Evolutionary conservation across 1,140 invertebrate genomes (phyloP), one percentile per base, ranked within the genome.

Genomic region (Sitophilus oryzae): DNA sequence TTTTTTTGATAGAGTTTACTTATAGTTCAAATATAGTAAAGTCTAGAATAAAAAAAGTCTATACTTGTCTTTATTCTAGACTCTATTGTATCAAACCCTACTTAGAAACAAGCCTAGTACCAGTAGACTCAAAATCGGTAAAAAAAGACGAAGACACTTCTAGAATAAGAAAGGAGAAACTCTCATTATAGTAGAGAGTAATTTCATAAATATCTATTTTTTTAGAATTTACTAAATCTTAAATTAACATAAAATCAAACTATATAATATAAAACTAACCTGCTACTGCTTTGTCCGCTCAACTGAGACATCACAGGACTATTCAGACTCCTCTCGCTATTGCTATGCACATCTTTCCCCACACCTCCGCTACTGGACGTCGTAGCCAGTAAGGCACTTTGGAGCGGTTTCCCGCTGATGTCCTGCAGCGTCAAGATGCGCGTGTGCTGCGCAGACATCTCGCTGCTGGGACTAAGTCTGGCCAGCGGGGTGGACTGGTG

Each of bases 391-490:
- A 95, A 74, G 0, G 91, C 91, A 54, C 85, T 90, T 67, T 94
- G 92, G 20, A 93, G 68, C 1, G 90, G 90, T 66, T 93, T 94
- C 0, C 91, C 91, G 59, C 91, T 93, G 59, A 96, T 92, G 71
- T 95, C 92, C 71, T 94, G 89, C 18, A 96, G 73, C 0, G 92
- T 95, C 1, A 96, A 74, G 58, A 96, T 96, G 48, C 92, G 76
- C 0, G 92, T 91, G 57, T 92, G 89, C 69, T 94, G 91, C 11
- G 88, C 85, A 52, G 90, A 93, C 38, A 96, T 72, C 71, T 95
- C 92, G 64, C 89, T 93, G 62, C 91, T 93, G 0, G 92, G 93
- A 63, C 91, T 94, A 0, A 95, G 73, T 52, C 93, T 76, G 0
- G 92, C 91, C 10, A 95, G 71, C 4, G 92, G 93, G 0, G 92